Evolutionary conservation across 2,888 invertebrate genomes (phyloP), one percentile per base, ranked within the genome.

Genomic region (Drymonia ruficornis): DNA sequence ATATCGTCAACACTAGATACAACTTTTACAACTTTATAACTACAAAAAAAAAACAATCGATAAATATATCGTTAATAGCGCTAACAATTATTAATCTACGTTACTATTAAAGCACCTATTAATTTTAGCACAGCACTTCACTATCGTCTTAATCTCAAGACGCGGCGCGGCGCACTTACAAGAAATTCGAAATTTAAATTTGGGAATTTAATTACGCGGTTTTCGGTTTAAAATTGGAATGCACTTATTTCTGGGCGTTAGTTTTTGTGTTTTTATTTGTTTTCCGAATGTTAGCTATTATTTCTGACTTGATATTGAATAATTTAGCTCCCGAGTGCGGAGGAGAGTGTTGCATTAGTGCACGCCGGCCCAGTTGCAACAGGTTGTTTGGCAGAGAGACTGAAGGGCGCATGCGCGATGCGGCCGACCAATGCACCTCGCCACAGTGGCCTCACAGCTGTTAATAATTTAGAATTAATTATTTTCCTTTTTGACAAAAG

Each of bases 321-420:
- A 74, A 75, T 83, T 84, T 81, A 75, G 74, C 68, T 74, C 68
- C 72, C 80, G 83, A 85, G 84, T 78, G 74, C 80, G 79, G 78
- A 73, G 76, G 81, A 84, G 84, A 79, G 80, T 76, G 84, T 85
- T 91, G 91, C 91, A 91, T 83, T 76, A 78, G 85, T 91, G 91
- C 91, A 92, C 89, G 89, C 86, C 84, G 88, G 78, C 68, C 84
- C 78, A 69, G 76, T 88, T 92, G 91, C 91, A 92, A 92, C 91
- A 92, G 91, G 91, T 92, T 91, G 91, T 89, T 90, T 89, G 87
- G 84, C 72, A 72, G 81, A 81, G 79, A 63, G 73, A 62, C 64
- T 54, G 61, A 28, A 51, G 59, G 65, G 74, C 89, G 91, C 90
- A 84, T 85, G 91, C 91, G 91, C 78, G 63, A 42, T 61, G 53